Percentiles rank a stretch among this genome's conserved stretches.
phyloP scores from a whole-genome alignment of 2,113 vertebrate genomes.

The Pelecanus crispus region DNA sequence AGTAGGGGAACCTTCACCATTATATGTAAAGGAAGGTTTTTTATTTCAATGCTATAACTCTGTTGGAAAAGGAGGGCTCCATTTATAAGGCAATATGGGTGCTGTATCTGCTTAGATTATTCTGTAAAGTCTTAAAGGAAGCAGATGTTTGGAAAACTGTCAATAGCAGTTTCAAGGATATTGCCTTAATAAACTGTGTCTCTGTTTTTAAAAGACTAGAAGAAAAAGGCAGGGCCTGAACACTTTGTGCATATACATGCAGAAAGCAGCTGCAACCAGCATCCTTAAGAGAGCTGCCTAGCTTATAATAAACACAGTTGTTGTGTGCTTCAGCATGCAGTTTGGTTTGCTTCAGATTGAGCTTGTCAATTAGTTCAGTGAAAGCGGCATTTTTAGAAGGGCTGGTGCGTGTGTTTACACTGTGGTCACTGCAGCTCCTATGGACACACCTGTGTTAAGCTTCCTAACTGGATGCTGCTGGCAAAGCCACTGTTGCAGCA shows the following conservation, averaged over 20 bases:
- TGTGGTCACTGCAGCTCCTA: neutral
- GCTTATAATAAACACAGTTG: neutral
- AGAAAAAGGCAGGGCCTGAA: neutral
- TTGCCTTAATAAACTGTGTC: neutral
- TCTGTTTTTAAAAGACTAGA: neutral
- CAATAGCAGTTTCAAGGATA: neutral
- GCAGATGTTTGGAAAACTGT: neutral
- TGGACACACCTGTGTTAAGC: rapidly evolving
- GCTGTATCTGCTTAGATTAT: neutral
- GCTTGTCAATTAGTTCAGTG: neutral
- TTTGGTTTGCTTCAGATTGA: neutral
- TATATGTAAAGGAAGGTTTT: neutral
- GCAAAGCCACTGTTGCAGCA: neutral
- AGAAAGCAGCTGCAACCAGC: neutral
- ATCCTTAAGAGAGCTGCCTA: neutral
- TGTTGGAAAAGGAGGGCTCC: neutral
- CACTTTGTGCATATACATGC: neutral
- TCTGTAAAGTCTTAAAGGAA: neutral
- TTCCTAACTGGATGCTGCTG: neutral
- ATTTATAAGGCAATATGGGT: neutral
- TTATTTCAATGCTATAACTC: neutral
- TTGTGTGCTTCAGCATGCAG: rapidly evolving
- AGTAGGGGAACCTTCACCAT: rapidly evolving
- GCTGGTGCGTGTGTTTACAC: neutral
- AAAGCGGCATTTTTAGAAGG: neutral